Evolutionary conservation across 2,888 invertebrate species (phyloP).

Genomic region (Polydrusus pterygomalis): DNA sequence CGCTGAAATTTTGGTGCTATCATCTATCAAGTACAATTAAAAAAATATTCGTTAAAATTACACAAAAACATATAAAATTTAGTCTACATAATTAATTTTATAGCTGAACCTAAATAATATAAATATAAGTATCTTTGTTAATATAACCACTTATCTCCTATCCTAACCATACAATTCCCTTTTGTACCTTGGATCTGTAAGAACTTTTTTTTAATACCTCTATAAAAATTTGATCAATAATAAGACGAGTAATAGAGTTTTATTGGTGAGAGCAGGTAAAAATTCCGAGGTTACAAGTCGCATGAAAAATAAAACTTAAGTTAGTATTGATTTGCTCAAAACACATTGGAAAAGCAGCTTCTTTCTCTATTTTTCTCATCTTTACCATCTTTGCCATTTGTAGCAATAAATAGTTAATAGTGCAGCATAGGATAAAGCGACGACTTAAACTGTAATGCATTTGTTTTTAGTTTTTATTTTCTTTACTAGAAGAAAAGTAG

Average conservation of each 20-base stretch:
- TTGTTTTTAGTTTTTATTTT: not conserved
- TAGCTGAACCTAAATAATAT: too few relatives aligned
- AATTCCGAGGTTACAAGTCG: conserved; percentile 21
- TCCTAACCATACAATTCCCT: not conserved
- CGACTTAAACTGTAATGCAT: not conserved
- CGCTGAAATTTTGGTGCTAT: conserved; percentile 11
- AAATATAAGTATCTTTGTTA: too few relatives aligned
- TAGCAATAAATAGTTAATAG: conserved; percentile 16
- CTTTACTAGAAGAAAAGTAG: too few relatives aligned
- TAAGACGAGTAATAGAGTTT: too few relatives aligned
- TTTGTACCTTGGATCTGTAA: too few relatives aligned
- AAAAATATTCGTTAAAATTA: conserved; percentile 35
- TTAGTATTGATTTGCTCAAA: conserved; percentile 24
- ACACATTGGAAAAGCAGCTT: conserved; percentile 9
- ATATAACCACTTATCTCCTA: not conserved
- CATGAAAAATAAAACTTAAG: conserved; percentile 17
- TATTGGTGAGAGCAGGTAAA: too few relatives aligned
- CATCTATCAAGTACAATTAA: conserved; percentile 26
- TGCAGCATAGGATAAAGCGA: not conserved
- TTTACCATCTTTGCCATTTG: conserved; percentile 26
- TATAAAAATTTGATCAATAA: too few relatives aligned
- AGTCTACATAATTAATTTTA: too few relatives aligned
- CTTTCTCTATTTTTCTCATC: conserved; percentile 4
- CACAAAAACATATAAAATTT: not conserved
- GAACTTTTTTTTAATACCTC: too few relatives aligned